Evolutionary conservation across 2,797 vertebrate genomes (phyloP), one percentile per base, ranked within the genome.

Genomic region (Tragopan temminckii): DNA sequence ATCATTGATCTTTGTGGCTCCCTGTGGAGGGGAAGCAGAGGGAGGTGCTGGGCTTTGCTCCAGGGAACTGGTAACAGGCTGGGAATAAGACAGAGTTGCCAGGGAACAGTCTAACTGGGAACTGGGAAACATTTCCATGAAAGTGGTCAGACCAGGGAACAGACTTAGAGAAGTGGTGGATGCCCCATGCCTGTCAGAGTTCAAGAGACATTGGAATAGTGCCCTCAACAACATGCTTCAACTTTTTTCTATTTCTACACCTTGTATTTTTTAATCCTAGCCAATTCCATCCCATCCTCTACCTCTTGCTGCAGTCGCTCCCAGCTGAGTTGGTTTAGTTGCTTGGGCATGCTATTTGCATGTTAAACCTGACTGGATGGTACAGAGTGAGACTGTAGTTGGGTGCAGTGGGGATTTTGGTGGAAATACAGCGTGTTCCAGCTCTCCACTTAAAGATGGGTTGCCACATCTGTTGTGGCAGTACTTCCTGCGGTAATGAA

Each of bases 401-500:
- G 27, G 20, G 13, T 70, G 15, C 33, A n/a, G 31, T 8, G 10
- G 7, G 5, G 8, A 3, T 20, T 66, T 64, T 53, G 21, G 13
- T 31, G 17, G 29, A 69, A 43, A 36, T 23, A 29, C 1, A 0
- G 5, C 5, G 35, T 61, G 35, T 43, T 74, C 69, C 52, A 57
- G 24, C 10, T 38, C 14, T 67, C 13, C 36, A 10, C 25, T 27
- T 67, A 23, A n/a, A 0, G 1, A 14, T 46, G 11, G 16, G 3
- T 55, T 57, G 20, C 21, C 20, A 62, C 36, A 5, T 57, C 33
- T 27, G 18, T 50, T 19, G 10, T 36, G 53, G 13, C n/a, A 61
- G 4, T n/a, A 38, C 11, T 38, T 16, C 18, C 11, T 8, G 19
- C 5, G 63, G 19, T 19, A 19, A 7, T 16, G 25, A 36, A 42